These are phyloP conservation scores for Spodoptera frugiperda DNA, from an alignment of 1,140 invertebrate genomes.

Conservation along the genomic window DNA sequence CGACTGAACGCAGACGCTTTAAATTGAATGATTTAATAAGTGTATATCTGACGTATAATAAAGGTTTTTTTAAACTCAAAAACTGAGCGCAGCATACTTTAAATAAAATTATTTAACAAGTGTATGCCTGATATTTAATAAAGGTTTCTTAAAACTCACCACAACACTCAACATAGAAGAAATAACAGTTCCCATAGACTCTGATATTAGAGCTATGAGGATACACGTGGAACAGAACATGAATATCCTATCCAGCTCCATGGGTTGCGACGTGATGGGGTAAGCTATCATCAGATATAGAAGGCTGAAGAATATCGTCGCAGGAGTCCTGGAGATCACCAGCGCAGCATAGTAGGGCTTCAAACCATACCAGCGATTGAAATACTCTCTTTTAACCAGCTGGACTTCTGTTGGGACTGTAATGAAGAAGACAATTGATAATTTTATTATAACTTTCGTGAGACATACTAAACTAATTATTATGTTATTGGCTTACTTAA, in stretches of 20 bases:
- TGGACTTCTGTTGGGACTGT: constrained; percentile 95
- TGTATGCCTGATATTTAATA: too few species aligned
- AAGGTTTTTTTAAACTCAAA: too few species aligned
- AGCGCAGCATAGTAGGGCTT: constrained; percentile 96
- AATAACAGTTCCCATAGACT: constrained; percentile 91
- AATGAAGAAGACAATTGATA: too few species aligned
- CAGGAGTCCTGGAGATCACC: constrained; percentile 90
- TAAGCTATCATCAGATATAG: constrained; percentile 95
- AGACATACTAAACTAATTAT: too few species aligned
- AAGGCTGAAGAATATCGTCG: constrained; percentile 90
- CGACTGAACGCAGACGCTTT: too few species aligned
- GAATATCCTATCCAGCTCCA: constrained; percentile 91
- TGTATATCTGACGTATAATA: too few species aligned
- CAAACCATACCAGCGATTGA: constrained; percentile 97
- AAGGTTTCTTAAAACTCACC: too few species aligned
- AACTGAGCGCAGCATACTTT: too few species aligned
- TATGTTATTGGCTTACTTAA: too few species aligned
- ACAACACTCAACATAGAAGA: constrained; percentile 90
- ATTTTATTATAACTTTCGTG: too few species aligned
- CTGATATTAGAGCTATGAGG: constrained; percentile 90
- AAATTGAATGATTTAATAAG: too few species aligned
- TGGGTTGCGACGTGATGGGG: constrained; percentile 94
- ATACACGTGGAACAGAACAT: constrained; percentile 90
- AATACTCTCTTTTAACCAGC: constrained; percentile 95
- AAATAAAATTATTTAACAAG: too few species aligned